Conservation (phyloP, 2,797 vertebrate genomes). For the Rhabdomys pumilio region DNA sequence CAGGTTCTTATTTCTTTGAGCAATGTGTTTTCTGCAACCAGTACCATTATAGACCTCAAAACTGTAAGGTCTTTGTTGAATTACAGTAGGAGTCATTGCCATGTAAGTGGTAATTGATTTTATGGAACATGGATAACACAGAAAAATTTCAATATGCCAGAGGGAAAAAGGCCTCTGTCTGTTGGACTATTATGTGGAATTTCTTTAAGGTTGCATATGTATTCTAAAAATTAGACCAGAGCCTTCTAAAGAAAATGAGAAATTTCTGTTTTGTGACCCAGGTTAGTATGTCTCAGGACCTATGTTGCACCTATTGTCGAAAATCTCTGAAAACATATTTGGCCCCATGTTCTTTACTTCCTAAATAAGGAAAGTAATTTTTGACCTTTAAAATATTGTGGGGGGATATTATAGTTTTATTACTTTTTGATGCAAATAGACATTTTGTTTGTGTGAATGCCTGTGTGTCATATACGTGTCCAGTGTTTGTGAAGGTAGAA, state of each 20-base stretch:
- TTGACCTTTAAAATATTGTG: not conserved
- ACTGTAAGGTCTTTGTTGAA: not conserved
- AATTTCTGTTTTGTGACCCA: not conserved
- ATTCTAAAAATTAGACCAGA: not conserved
- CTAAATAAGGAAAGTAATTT: not conserved
- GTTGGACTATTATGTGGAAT: not conserved
- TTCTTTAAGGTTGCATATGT: not conserved
- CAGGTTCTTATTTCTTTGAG: not conserved
- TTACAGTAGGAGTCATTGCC: not conserved
- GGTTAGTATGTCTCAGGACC: not conserved
- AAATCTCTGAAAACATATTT: not conserved
- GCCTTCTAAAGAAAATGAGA: not conserved
- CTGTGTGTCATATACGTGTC: not conserved
- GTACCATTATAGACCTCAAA: not conserved
- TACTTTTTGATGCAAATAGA: not conserved
- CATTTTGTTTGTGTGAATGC: not conserved
- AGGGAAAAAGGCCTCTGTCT: not conserved
- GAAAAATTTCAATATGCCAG: not conserved
- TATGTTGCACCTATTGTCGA: too few relatives aligned
- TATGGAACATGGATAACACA: not conserved
- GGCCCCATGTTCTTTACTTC: not conserved
- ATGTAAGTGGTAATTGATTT: not conserved
- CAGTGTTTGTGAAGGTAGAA: not conserved
- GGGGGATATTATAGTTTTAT: not conserved
- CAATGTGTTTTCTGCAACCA: not conserved